Conservation (phyloP, 2,797 vertebrate genomes). For the Allobates femoralis region DNA sequence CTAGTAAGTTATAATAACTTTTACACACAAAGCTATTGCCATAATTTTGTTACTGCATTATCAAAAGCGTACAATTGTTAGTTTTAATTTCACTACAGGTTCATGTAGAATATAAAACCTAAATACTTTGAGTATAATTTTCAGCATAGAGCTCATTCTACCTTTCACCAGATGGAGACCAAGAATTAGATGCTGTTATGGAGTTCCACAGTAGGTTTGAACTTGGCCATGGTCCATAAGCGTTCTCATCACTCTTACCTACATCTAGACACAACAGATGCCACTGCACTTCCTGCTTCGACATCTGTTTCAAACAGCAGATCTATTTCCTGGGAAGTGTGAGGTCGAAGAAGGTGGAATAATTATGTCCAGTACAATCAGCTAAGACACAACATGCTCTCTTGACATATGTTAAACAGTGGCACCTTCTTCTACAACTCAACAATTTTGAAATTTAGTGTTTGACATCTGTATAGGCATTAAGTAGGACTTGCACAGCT, state of each 20-base stretch:
- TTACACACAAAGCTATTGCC: not conserved
- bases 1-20: not conserved
- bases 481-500: not conserved
- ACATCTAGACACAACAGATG: constrained; percentile 46
- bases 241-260: constrained; percentile 29
- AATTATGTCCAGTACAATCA: constrained; percentile 43
- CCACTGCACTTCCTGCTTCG: constrained; percentile 19
- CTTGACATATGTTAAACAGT: constrained; percentile 49
- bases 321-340: constrained; percentile 46
- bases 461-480: constrained; percentile 14
- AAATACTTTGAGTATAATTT: not conserved
- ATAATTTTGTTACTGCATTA: too few species aligned
- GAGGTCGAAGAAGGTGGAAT: constrained; percentile 46
- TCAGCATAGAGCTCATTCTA: not conserved
- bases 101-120: not conserved
- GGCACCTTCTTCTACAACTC: constrained; percentile 7
- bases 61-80: not conserved
- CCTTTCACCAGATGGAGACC: constrained; percentile 26
- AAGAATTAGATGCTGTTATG: constrained; percentile 3
- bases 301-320: constrained; percentile 53
- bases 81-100: not conserved
- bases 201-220: constrained; percentile 26
- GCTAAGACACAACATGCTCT: constrained; percentile 21
- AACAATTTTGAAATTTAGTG: not conserved
- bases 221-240: constrained; percentile 40